A percentile compares a stretch with the other conserved stretches of the same genome.
Evolutionary conservation across 92 coral and sea anemone genomes (phyloP).

Genomic region (Epizoanthus ramosus): DNA sequence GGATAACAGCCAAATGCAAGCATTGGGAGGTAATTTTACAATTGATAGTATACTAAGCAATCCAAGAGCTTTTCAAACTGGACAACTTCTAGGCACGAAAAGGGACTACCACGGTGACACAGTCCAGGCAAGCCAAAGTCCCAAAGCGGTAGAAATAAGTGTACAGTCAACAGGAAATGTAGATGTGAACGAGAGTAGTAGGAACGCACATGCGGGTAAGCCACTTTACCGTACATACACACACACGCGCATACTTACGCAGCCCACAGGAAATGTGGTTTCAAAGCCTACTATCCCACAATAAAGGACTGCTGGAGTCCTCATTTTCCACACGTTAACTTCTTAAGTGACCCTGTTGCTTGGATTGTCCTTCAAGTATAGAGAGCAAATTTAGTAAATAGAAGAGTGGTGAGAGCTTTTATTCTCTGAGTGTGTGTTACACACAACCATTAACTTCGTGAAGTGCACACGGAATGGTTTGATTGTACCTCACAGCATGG

Average conservation of each 20-base stretch:
- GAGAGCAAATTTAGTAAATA: conserved; percentile 31
- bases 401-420: conserved; percentile 11
- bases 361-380: conserved; percentile 16
- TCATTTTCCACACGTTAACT: conserved; percentile 41
- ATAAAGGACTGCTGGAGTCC: neutral
- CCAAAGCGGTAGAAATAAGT: neutral
- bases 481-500: conserved; percentile 47
- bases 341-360: conserved; percentile 2
- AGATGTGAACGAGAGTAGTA: neutral
- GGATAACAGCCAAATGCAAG: conserved; percentile 40
- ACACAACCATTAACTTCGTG: conserved; percentile 38
- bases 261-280: conserved; percentile 31
- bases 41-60: conserved; percentile 65
- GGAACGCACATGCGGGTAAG: conserved; percentile 26
- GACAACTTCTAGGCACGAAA: neutral
- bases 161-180: conserved; percentile 3
- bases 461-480: conserved; percentile 35
- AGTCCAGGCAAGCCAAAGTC: conserved; percentile 7
- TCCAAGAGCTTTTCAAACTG: conserved; percentile 22
- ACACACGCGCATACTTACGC: neutral
- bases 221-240: neutral
- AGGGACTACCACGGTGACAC: conserved; percentile 33
- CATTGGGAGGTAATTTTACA: conserved; percentile 59
- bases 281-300: conserved; percentile 21
- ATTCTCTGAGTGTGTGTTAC: conserved; percentile 27